Evolutionary conservation across 1,140 invertebrate genomes (phyloP).

Genomic region (Trichonephila inaurata): DNA sequence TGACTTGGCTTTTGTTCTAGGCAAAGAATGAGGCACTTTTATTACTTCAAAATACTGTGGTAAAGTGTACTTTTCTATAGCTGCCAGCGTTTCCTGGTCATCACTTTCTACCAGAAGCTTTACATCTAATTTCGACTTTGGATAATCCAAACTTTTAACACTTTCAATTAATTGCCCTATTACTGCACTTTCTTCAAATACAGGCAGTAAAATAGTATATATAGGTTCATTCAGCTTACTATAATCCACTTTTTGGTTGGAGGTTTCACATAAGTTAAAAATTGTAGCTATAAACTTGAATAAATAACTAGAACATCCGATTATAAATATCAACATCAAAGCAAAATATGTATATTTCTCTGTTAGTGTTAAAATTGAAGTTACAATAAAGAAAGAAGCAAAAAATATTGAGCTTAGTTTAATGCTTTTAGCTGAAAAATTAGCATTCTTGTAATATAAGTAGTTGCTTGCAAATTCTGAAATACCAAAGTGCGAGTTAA

Average conservation of each 20-base stretch:
- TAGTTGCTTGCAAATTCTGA: conserved; percentile 13
- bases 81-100: conserved; percentile 8
- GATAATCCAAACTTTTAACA: conserved; percentile 3
- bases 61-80: conserved; percentile 6
- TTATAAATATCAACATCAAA: conserved; percentile 17
- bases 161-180: conserved; percentile 14
- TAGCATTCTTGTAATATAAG: conserved; percentile 10
- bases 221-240: conserved; percentile 13
- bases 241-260: conserved; percentile 15
- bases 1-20: conserved; percentile 13
- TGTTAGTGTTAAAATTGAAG: conserved; percentile 15
- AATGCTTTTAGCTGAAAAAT: conserved; percentile 15
- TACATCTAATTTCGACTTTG: conserved; percentile 16
- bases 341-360: conserved; percentile 15
- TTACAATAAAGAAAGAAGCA: conserved; percentile 15
- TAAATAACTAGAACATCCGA: conserved; percentile 4
- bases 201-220: conserved; percentile 3
- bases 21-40: conserved; percentile 12
- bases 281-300: neutral
- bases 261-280: conserved; percentile 15
- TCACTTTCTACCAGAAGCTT: conserved; percentile 6
- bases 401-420: conserved; percentile 16
- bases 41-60: conserved; percentile 14
- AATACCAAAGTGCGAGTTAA: conserved; percentile 13
- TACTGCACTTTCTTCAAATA: conserved; percentile 7